Evolutionary conservation across 2,888 invertebrate genomes (phyloP).

Genomic region (Thymelicus lineola): DNA sequence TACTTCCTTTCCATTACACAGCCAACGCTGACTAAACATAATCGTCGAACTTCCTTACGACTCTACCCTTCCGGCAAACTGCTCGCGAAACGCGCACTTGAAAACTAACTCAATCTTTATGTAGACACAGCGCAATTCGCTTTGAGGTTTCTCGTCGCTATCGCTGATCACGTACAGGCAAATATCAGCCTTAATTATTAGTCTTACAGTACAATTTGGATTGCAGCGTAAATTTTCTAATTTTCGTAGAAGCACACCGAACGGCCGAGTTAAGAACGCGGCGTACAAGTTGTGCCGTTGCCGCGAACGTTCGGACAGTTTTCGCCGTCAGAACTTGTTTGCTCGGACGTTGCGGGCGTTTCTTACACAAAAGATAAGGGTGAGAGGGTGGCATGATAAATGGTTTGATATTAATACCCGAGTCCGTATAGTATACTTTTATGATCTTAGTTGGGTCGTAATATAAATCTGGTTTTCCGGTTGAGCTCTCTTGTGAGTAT

Average conservation of each 20-base stretch:
- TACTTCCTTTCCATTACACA: slow-evolving; percentile 83
- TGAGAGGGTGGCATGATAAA: slow-evolving; percentile 76
- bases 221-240: slow-evolving; percentile 66
- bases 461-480: slow-evolving; percentile 82
- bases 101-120: slow-evolving; percentile 61
- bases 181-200: slow-evolving; percentile 36
- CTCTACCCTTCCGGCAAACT: slow-evolving; percentile 81
- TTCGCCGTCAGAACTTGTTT: slow-evolving; percentile 79
- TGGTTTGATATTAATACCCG: slow-evolving; percentile 80
- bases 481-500: slow-evolving; percentile 58
- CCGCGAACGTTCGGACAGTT: slow-evolving; percentile 78
- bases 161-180: slow-evolving; percentile 36
- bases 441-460: slow-evolving; percentile 84
- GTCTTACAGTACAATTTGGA: slow-evolving; percentile 45
- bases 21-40: slow-evolving; percentile 83
- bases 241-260: slow-evolving; percentile 80
- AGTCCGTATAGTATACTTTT: slow-evolving; percentile 80
- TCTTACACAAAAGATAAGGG: slow-evolving; percentile 82
- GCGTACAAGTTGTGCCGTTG: slow-evolving; percentile 80
- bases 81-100: slow-evolving; percentile 53
- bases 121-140: slow-evolving; percentile 53
- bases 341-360: slow-evolving; percentile 73
- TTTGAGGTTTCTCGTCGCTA: slow-evolving; percentile 38
- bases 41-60: slow-evolving; percentile 85
- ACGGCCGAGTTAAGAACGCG: slow-evolving; percentile 82